Conservation (phyloP, 2,888 invertebrate species). For the Tenthredo distinguenda region DNA sequence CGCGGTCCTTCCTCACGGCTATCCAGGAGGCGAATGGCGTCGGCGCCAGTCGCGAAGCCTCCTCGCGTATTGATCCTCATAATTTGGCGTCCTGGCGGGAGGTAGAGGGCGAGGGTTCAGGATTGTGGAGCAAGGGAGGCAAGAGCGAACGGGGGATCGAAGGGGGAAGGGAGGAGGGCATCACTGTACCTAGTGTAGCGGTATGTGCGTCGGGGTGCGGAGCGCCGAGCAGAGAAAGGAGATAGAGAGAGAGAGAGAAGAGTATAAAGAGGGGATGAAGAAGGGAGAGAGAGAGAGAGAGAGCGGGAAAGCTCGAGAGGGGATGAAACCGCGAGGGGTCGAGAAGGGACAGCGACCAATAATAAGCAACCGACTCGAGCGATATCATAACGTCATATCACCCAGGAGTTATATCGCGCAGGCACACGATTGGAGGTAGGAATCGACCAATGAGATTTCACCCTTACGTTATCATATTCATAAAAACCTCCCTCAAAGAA, state of each 20-base stretch:
- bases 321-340: conserved; percentile 64
- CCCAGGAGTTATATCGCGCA: conserved; percentile 71
- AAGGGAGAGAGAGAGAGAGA: conserved; percentile 54
- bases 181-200: conserved; percentile 33
- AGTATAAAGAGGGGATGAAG: conserved; percentile 65
- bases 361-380: conserved; percentile 71
- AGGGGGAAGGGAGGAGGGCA: neutral
- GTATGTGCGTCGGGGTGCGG: conserved; percentile 45
- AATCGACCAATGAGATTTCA: conserved; percentile 67
- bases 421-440: conserved; percentile 73
- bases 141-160: neutral
- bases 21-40: conserved; percentile 73
- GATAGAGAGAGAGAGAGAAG: conserved; percentile 56
- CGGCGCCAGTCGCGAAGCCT: conserved; percentile 75
- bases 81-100: conserved; percentile 70
- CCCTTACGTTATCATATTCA: conserved; percentile 61
- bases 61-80: conserved; percentile 78
- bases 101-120: conserved; percentile 30
- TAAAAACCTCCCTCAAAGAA: conserved; percentile 58
- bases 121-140: conserved; percentile 13
- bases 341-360: conserved; percentile 75
- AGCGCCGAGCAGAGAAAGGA: neutral
- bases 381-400: conserved; percentile 78
- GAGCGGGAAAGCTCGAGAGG: conserved; percentile 63
- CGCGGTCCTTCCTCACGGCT: conserved; percentile 69